These are phyloP conservation scores for Peribatodes rhomboidaria DNA, from an alignment of 2,888 invertebrate species.

Conservation along the genomic window DNA sequence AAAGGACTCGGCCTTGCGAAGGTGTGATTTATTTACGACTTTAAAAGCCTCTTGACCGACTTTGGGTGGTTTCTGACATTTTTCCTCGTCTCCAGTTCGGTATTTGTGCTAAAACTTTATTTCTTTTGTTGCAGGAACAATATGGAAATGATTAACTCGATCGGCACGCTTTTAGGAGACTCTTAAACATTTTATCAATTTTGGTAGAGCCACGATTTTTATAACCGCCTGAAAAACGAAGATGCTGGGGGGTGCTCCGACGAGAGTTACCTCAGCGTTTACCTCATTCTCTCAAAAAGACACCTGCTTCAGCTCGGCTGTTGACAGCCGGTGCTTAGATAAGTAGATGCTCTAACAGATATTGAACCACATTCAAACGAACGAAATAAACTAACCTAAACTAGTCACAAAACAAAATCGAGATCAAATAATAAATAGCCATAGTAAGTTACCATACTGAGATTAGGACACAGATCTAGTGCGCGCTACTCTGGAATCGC, in stretches of 20 bases:
- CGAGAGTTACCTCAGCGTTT: conserved; percentile 76
- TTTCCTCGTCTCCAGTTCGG: conserved; percentile 57
- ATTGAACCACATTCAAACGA: conserved; percentile 40
- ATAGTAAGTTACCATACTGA: conserved; percentile 79
- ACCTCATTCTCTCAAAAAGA: conserved; percentile 63
- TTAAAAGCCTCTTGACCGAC: conserved; percentile 76
- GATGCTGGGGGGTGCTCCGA: conserved; percentile 84
- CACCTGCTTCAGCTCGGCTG: conserved; percentile 78
- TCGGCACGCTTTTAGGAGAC: conserved; percentile 59
- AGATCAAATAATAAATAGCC: conserved; percentile 57
- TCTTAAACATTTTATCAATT: conserved; percentile 55
- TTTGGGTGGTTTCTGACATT: conserved; percentile 72
- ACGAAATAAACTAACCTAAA: conserved; percentile 61
- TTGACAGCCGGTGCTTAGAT: conserved; percentile 84
- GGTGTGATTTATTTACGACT: conserved; percentile 86
- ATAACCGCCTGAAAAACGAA: conserved; percentile 72
- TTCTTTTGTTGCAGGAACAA: conserved; percentile 83
- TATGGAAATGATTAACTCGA: conserved; percentile 68
- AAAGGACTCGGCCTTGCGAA: conserved; percentile 76
- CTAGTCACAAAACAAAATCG: conserved; percentile 75
- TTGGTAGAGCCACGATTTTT: conserved; percentile 61
- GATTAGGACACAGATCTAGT: conserved; percentile 60
- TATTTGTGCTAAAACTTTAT: conserved; percentile 62
- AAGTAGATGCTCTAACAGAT: conserved; percentile 73
- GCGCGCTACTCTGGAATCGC: conserved; percentile 67